These are phyloP conservation scores for Aphelenchoides fujianensis DNA, from an alignment of 1,140 invertebrate genomes.

Conservation along the genomic window DNA sequence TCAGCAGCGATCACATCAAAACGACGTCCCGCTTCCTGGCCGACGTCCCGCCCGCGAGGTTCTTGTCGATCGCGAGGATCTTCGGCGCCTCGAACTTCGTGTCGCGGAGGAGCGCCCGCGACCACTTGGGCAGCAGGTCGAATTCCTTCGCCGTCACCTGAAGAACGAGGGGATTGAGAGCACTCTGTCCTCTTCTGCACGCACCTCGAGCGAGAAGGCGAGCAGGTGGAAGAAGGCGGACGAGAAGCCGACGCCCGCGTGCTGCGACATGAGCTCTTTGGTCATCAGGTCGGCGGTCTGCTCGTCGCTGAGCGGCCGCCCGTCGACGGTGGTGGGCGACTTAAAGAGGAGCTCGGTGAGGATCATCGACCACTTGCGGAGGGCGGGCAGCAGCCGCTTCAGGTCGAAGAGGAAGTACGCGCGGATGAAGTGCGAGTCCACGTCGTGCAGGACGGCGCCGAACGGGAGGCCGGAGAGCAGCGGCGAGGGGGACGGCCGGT, in stretches of 20 bases:
- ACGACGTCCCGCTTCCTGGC: constrained; percentile 37
- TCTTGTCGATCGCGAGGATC: constrained; percentile 29
- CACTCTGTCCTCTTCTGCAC: not conserved
- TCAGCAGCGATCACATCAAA: too few species aligned
- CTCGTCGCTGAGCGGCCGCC: constrained; percentile 29
- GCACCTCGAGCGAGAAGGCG: not conserved
- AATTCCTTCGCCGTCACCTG: too few species aligned
- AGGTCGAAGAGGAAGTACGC: constrained; percentile 26
- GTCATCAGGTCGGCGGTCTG: constrained; percentile 39
- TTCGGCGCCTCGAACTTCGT: constrained; percentile 6
- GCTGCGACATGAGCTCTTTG: not conserved
- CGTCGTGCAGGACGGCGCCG: constrained; percentile 26
- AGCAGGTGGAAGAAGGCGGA: not conserved
- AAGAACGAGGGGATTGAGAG: too few species aligned
- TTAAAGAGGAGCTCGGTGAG: constrained; percentile 44
- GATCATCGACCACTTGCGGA: constrained; percentile 42
- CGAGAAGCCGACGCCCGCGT: not conserved
- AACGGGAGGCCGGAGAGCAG: constrained; percentile 20
- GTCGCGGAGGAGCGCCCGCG: constrained; percentile 30
- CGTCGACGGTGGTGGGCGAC: constrained; percentile 41
- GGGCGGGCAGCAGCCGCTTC: constrained; percentile 24
- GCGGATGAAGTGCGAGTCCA: constrained; percentile 37
- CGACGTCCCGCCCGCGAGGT: constrained; percentile 32
- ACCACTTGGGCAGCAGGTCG: constrained; percentile 39
- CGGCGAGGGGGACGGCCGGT: not conserved